These are phyloP conservation scores for Rallus crepitans DNA, from an alignment of 2,797 vertebrate species.

Conservation along the genomic window DNA sequence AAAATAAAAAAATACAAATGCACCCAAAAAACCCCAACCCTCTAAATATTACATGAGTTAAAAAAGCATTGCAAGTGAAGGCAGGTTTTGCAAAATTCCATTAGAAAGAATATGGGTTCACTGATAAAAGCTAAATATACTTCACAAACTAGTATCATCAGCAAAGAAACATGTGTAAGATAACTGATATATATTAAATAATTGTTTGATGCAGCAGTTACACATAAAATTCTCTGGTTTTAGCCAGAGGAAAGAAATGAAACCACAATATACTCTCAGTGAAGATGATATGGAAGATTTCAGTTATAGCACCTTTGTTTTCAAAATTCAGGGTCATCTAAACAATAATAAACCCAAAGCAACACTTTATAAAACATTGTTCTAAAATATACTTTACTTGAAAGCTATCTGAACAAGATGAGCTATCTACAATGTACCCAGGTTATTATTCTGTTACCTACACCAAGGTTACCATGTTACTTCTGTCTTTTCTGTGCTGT, in stretches of 20 bases:
- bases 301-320: background rate
- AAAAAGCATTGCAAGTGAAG: background rate
- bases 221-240: background rate
- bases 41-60: background rate
- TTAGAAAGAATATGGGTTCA: background rate
- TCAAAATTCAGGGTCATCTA: background rate
- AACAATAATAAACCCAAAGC: background rate
- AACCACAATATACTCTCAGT: background rate
- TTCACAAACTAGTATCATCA: background rate
- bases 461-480: background rate
- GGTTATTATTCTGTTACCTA: background rate
- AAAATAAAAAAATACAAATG: background rate
- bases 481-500: background rate
- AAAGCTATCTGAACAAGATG: background rate
- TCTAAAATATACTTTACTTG: background rate
- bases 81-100: background rate
- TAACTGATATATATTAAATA: background rate
- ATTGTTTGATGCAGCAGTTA: background rate
- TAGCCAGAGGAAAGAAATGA: background rate
- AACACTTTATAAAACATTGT: background rate
- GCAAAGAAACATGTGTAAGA: background rate
- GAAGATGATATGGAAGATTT: background rate
- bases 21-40: accelerated
- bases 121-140: background rate
- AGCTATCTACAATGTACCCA: background rate